Evolutionary conservation across 2,113 vertebrate species (phyloP).

Genomic region (Pontoporia blainvillei): DNA sequence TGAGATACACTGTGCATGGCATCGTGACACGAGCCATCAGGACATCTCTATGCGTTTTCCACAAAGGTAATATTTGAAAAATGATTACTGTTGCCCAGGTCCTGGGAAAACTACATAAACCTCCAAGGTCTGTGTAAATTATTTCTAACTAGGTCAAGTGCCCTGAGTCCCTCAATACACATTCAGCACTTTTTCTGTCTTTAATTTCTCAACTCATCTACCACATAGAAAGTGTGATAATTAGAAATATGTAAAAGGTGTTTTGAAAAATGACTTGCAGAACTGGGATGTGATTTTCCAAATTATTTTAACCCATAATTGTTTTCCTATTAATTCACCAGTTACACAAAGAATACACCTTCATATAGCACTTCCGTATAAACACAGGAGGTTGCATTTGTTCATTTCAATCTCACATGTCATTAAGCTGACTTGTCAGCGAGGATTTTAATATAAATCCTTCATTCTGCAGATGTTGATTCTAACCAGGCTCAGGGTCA

Average conservation of each 20-base stretch:
- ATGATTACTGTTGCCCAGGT: background rate
- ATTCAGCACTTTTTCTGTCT: background rate
- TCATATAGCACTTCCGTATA: accelerated
- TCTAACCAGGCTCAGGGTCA: background rate
- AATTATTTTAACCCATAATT: background rate
- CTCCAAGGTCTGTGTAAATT: background rate
- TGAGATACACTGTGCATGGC: accelerated
- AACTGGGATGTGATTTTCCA: background rate
- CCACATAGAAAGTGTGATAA: conserved; percentile 43
- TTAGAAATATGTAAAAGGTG: background rate
- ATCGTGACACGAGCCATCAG: accelerated
- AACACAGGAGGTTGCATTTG: too few relatives aligned
- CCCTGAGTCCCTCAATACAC: background rate
- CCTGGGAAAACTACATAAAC: background rate
- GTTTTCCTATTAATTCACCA: background rate
- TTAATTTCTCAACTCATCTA: conserved; percentile 6
- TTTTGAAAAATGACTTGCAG: background rate
- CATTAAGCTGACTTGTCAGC: background rate
- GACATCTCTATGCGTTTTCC: background rate
- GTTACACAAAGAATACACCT: background rate
- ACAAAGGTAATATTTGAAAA: background rate
- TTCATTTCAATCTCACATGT: accelerated
- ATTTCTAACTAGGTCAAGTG: conserved; percentile 37
- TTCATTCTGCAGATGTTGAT: background rate
- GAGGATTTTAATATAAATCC: background rate